phyloP scores from a whole-genome alignment of 2,888 invertebrate genomes.

The Eupsilia transversa region DNA sequence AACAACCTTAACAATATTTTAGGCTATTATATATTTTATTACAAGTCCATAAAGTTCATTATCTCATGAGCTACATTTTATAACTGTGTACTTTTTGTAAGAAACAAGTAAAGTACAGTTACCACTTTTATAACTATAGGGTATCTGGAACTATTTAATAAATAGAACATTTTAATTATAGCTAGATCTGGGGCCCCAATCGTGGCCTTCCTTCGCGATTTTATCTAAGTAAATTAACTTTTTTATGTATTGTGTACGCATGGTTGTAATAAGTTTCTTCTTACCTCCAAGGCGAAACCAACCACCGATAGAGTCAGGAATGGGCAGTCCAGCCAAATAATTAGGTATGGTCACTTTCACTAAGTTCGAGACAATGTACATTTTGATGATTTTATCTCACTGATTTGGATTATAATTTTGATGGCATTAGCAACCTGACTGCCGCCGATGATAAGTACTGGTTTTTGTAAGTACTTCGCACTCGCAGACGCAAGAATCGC shows the following conservation, averaged over 20 bases:
- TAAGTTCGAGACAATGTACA: constrained; percentile 94
- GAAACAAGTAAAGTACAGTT: constrained; percentile 38
- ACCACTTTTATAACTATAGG: neutral
- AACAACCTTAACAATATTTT: constrained; percentile 24
- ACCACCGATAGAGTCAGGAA: constrained; percentile 95
- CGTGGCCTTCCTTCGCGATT: neutral
- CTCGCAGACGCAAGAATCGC: too few species aligned
- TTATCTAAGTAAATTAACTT: neutral
- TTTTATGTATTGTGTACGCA: constrained; percentile 32
- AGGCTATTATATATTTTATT: constrained; percentile 40
- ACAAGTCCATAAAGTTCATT: constrained; percentile 45
- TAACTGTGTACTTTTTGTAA: constrained; percentile 34
- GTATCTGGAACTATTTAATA: constrained; percentile 13
- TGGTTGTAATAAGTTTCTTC: constrained; percentile 45
- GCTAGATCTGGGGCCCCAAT: constrained; percentile 2
- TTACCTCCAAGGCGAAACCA: constrained; percentile 96
- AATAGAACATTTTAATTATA: neutral
- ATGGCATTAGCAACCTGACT: constrained; percentile 3
- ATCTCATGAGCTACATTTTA: constrained; percentile 26
- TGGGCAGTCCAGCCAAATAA: constrained; percentile 95
- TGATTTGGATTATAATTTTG: constrained; percentile 7
- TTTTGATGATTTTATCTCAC: constrained; percentile 82
- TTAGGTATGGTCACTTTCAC: constrained; percentile 95
- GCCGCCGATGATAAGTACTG: neutral
- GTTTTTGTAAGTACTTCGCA: neutral